These are phyloP conservation scores for Labia minor DNA, from an alignment of 2,888 invertebrate genomes.

Conservation along the genomic window DNA sequence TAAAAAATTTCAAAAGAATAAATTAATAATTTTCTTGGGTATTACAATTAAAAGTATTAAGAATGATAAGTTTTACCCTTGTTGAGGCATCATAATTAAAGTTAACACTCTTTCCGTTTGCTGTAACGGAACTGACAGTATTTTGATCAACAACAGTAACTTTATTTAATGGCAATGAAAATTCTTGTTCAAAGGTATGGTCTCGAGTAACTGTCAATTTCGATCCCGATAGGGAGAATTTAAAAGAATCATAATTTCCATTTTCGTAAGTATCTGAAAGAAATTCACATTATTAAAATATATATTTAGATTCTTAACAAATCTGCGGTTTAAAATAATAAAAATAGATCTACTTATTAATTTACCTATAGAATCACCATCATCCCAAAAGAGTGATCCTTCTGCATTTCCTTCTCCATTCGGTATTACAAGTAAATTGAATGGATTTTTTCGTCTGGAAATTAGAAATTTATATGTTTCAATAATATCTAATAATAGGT, in stretches of 20 bases:
- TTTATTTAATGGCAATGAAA: slow-evolving; percentile 29
- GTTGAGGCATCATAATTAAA: neutral
- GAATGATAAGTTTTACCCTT: neutral
- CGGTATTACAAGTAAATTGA: slow-evolving; percentile 54
- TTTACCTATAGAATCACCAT: slow-evolving; percentile 64
- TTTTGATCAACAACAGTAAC: slow-evolving; percentile 33
- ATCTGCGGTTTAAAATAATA: neutral
- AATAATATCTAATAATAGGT: neutral
- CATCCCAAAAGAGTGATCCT: slow-evolving; percentile 71
- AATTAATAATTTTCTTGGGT: neutral
- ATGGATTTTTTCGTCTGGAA: slow-evolving; percentile 45
- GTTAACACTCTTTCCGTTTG: neutral
- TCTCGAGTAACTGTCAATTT: slow-evolving; percentile 14
- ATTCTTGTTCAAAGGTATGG: neutral
- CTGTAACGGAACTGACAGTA: slow-evolving; percentile 22
- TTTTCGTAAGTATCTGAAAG: slow-evolving; percentile 49
- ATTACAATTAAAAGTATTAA: neutral
- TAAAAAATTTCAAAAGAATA: neutral
- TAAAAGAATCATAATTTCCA: slow-evolving; percentile 45
- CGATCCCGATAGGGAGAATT: slow-evolving; percentile 34
- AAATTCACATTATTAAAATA: slow-evolving; percentile 7
- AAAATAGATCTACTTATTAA: neutral
- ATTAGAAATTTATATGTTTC: neutral
- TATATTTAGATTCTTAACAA: neutral
- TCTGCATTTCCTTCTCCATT: slow-evolving; percentile 41